Evolutionary conservation across 2,888 invertebrate species (phyloP).

Genomic region (Odontomyia ornata): DNA sequence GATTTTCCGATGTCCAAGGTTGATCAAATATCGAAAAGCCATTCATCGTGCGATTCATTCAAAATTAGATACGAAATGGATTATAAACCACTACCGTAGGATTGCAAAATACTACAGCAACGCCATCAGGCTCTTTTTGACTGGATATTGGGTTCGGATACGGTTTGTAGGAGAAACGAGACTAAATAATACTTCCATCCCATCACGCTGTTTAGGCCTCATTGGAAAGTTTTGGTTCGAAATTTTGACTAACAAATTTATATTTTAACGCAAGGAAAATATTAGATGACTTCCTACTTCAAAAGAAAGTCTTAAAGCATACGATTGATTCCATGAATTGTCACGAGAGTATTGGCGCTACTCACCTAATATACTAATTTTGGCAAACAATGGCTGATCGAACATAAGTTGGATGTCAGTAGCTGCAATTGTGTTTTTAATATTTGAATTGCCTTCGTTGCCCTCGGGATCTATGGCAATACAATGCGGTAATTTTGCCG

Average conservation of each 20-base stretch:
- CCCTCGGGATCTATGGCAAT: slow-evolving; percentile 10
- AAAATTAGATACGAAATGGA: slow-evolving; percentile 48
- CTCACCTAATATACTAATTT: slow-evolving; percentile 4
- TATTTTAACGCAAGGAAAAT: no score
- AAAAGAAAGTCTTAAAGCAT: neutral
- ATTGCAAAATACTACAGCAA: slow-evolving; percentile 43
- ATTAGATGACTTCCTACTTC: no score
- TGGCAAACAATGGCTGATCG: slow-evolving; percentile 12
- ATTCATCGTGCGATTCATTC: slow-evolving; percentile 45
- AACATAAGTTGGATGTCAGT: slow-evolving; percentile 30
- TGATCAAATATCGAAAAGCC: slow-evolving; percentile 47
- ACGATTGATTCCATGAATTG: no score
- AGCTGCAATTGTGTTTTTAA: slow-evolving; percentile 41
- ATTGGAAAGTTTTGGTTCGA: no score
- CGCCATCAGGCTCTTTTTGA: slow-evolving; percentile 32
- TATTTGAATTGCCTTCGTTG: slow-evolving; percentile 40
- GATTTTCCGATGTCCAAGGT: slow-evolving; percentile 50
- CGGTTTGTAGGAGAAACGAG: neutral
- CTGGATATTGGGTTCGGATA: neutral
- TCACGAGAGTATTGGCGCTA: no score
- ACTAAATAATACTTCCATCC: neutral
- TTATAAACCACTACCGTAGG: slow-evolving; percentile 38
- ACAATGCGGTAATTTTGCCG: slow-evolving; percentile 36
- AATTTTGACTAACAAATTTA: no score
- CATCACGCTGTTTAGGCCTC: no score